Evolutionary conservation across 2,113 vertebrate genomes (phyloP), one percentile per base, ranked within the genome.

Genomic region (Pygoscelis adeliae): DNA sequence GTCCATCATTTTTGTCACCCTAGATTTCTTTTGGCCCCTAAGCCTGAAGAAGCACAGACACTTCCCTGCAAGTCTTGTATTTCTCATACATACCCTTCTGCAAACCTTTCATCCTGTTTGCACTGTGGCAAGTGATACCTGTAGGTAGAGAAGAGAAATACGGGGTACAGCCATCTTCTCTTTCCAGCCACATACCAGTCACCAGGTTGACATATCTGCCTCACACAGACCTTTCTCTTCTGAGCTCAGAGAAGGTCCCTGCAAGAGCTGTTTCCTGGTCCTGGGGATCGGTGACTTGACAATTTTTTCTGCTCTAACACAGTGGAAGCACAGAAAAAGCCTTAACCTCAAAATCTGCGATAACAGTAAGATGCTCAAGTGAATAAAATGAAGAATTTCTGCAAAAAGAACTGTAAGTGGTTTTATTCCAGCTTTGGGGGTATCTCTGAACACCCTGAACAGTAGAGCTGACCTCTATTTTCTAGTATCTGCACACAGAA

Each of bases 391-490:
- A 96, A 94, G 89, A 91, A 94, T 94, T 96, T 91, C 70, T 1
- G 0, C 40, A 46, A 69, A 74, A 83, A 56, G 6, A 9, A 65
- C 14, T 22, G 13, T 15, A 84, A 94, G 63, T 44, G 55, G n/a
- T 74, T 96, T 96, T 94, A 94, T 95, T 82, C 30, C 77, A 87
- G 87, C 89, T 85, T 50, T 85, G 91, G 91, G 89, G 46, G 21
- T 91, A 93, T 94, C 79, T 89, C 65, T 72, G 71, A 93, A 87
- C 58, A 83, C 21, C 3, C 40, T 50, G 52, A 78, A 25, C 56
- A 47, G 62, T 66, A 93, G 25, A 94, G 8, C 23, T 91, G 78
- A 83, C 50, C 86, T 49, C 42, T 97, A 15, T 80, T 84, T 93
- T 84, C 90, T 71, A 52, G 67, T 32, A 52, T 56, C 56, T 86